Evolutionary conservation across 2,888 invertebrate genomes (phyloP).

Genomic region (Meiosimyza decipiens): DNA sequence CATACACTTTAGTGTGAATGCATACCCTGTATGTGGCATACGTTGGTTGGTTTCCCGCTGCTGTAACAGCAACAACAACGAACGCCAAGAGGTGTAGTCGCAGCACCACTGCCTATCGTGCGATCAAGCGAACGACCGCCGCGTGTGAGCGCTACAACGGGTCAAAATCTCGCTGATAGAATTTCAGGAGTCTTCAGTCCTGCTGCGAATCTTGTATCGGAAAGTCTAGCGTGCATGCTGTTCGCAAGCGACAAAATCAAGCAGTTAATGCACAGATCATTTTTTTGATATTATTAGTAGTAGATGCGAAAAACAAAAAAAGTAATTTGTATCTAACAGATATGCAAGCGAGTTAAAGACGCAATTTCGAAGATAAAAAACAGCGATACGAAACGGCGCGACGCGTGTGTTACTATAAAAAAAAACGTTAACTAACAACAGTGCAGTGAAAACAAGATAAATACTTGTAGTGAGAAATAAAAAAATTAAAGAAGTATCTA

Average conservation of each 20-base stretch:
- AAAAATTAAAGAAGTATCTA: constrained; percentile 8
- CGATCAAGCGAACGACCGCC: constrained; percentile 11
- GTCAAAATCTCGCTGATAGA: constrained; percentile 53
- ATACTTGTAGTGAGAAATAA: constrained; percentile 8
- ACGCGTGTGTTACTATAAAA: constrained; percentile 19
- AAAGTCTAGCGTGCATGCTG: constrained; percentile 58
- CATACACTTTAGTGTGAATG: constrained; percentile 37
- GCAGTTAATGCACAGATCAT: constrained; percentile 36
- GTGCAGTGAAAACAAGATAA: constrained; percentile 8
- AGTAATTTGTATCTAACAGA: constrained; percentile 13
- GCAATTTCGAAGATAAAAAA: background rate
- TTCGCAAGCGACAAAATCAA: constrained; percentile 45
- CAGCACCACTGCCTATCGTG: background rate
- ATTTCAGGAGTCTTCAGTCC: constrained; percentile 66
- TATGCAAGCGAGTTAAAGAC: constrained; percentile 18
- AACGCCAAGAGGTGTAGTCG: constrained; percentile 24
- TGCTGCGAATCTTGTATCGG: constrained; percentile 67
- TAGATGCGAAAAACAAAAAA: background rate
- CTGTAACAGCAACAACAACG: constrained; percentile 34
- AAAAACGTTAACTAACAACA: constrained; percentile 5
- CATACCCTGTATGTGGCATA: constrained; percentile 44
- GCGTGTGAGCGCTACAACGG: constrained; percentile 42
- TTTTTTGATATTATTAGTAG: background rate
- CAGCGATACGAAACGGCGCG: constrained; percentile 24
- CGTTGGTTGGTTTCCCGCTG: constrained; percentile 43